Base-by-base conservation (phyloP, 2,113 vertebrate species). In the Leucoraja erinaceus region DNA sequence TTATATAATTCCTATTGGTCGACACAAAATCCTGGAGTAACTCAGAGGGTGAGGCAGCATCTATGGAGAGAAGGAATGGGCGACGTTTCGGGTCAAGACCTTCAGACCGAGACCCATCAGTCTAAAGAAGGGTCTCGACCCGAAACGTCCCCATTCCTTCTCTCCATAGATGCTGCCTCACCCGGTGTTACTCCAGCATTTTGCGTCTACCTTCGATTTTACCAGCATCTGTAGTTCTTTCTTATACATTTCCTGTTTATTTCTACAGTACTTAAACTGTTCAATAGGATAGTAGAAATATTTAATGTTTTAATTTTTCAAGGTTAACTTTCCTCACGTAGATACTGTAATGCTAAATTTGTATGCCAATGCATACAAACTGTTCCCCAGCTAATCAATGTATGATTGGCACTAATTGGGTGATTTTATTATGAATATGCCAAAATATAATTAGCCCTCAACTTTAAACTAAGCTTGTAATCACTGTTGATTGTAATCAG, bases 341-440 rank as follows among this genome's bases (percentile, higher is more conserved):
- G 25, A 86, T 86, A 22, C 47, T 59, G n/a, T 14, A 63, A 63
- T 63, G 18, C n/a, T 14, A 63, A 63, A 88, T 88, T 88, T 88
- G 61, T 88, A 88, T 88, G 83, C 83, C n/a, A 88, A 31, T 63
- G 31, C 59, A 88, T 88, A 11, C 16, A 11, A 88, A 66, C 59
- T 88, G n/a, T 61, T 88, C 59, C n/a, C 56, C 14, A 18, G 83
- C 59, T 63, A 88, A 66, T 88, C 83, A 88, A 31, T 59, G n/a
- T 28, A 63, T 88, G 83, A 88, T 88, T 88, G 83, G 83, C 83
- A 88, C 83, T 31, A 61, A 88, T 88, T 88, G 83, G 63, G 59
- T 88, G 28, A 88, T 88, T 88, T 88, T 28, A 88, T 88, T 59
- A 88, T 88, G 83, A 88, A 88, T 88, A 86, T 86, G 83, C 83